phyloP scores from a whole-genome alignment of 92 coral and sea anemone species.

The Anthopleura xanthogrammica region DNA sequence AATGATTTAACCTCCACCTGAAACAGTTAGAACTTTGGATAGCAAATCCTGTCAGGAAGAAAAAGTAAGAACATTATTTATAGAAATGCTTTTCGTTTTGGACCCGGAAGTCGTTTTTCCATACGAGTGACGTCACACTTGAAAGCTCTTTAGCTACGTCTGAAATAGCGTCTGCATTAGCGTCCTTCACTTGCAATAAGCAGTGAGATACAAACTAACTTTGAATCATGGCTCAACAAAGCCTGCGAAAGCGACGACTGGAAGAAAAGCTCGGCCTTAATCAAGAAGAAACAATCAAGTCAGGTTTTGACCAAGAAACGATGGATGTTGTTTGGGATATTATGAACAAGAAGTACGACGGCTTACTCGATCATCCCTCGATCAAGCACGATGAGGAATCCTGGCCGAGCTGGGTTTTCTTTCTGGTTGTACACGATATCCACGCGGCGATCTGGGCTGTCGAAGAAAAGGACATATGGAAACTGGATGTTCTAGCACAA shows the following conservation, averaged over 20 bases:
- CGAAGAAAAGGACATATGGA: slow-evolving; percentile 46
- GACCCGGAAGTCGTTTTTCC: too few relatives aligned
- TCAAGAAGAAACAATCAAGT: slow-evolving; percentile 53
- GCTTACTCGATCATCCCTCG: slow-evolving; percentile 52
- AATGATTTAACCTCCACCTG: too few relatives aligned
- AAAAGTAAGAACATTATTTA: too few relatives aligned
- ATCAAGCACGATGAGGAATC: slow-evolving; percentile 51
- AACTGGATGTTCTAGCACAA: slow-evolving; percentile 46
- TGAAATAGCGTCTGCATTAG: slow-evolving; percentile 1
- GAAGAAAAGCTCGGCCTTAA: slow-evolving; percentile 63
- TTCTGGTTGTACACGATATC: slow-evolving; percentile 50
- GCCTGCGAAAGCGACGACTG: slow-evolving; percentile 49
- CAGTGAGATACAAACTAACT: neutral
- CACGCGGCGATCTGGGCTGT: slow-evolving; percentile 71
- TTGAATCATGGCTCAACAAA: slow-evolving; percentile 48
- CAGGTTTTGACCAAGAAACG: slow-evolving; percentile 64
- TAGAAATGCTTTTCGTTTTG: too few relatives aligned
- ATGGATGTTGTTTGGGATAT: slow-evolving; percentile 62
- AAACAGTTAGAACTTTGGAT: too few relatives aligned
- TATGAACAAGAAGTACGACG: slow-evolving; percentile 53
- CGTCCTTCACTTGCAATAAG: neutral
- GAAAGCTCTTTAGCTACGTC: too few relatives aligned
- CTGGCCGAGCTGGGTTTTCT: slow-evolving; percentile 64
- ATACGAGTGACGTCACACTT: too few relatives aligned
- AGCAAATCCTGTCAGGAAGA: too few relatives aligned